These are phyloP conservation scores for Periophthalmodon schlosseri DNA, from an alignment of 2,113 vertebrate genomes.

Conservation along the genomic window DNA sequence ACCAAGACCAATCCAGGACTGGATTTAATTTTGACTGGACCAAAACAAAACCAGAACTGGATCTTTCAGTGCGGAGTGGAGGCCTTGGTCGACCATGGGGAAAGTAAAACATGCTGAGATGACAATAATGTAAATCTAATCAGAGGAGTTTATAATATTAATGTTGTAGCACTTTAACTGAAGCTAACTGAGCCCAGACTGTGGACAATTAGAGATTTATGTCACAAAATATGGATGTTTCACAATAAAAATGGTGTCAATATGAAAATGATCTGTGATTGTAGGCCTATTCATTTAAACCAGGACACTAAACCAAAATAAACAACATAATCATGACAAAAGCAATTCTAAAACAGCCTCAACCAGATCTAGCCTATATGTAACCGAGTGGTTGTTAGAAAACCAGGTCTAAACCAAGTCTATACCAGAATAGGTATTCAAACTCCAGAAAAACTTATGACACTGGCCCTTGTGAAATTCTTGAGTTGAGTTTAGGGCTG, in stretches of 20 bases:
- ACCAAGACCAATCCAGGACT: neutral
- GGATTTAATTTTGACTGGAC: neutral
- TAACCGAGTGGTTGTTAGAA: no score
- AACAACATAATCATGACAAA: neutral
- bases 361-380: neutral
- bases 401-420: neutral
- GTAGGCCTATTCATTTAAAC: neutral
- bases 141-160: neutral
- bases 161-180: conserved; percentile 1
- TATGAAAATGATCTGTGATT: neutral
- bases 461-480: neutral
- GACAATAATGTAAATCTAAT: neutral
- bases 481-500: neutral
- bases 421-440: neutral
- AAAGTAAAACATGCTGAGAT: neutral
- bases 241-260: neutral
- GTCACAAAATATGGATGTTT: conserved; percentile 2
- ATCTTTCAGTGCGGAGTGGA: neutral
- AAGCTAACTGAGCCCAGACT: conserved; percentile 3
- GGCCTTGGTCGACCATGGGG: neutral
- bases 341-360: neutral
- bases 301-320: neutral
- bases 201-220: neutral
- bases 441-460: neutral
- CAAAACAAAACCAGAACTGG: neutral